phyloP scores from a whole-genome alignment of 2,888 invertebrate genomes.

The Epinotia nisella region DNA sequence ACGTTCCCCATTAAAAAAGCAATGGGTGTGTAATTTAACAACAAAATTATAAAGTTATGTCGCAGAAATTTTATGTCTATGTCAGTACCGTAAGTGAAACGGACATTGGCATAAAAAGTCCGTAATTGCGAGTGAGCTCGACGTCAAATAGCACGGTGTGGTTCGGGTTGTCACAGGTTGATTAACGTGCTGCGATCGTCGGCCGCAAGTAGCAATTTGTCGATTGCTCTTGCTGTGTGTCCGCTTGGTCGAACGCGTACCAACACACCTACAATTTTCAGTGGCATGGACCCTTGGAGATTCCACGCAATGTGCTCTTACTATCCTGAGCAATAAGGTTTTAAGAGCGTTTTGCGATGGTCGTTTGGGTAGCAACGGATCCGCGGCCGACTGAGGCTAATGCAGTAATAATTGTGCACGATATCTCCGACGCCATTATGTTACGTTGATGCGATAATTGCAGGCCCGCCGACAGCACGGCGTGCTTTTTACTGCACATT shows the following conservation, averaged over 20 bases:
- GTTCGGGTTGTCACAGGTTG: slow-evolving; percentile 50
- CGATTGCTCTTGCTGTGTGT: slow-evolving; percentile 47
- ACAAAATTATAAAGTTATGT: slow-evolving; percentile 18
- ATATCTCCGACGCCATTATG: slow-evolving; percentile 58
- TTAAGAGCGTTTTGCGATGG: slow-evolving; percentile 12
- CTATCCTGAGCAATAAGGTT: slow-evolving; percentile 23
- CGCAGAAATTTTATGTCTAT: slow-evolving; percentile 33
- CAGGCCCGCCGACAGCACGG: slow-evolving; percentile 57
- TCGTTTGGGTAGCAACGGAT: slow-evolving; percentile 13
- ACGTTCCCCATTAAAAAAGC: slow-evolving; percentile 54
- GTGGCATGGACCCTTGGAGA: not conserved
- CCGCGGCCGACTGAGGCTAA: slow-evolving; percentile 50
- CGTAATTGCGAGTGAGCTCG: slow-evolving; percentile 44
- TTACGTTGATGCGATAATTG: slow-evolving; percentile 67
- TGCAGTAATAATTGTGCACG: slow-evolving; percentile 63
- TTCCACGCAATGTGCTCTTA: slow-evolving; percentile 26
- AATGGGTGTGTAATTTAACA: slow-evolving; percentile 14
- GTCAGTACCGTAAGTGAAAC: slow-evolving; percentile 45
- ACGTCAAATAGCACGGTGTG: slow-evolving; percentile 47
- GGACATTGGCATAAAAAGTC: slow-evolving; percentile 43
- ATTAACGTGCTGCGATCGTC: slow-evolving; percentile 50
- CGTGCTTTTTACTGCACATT: slow-evolving; percentile 49
- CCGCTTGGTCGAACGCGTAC: slow-evolving; percentile 27
- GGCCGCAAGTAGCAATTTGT: slow-evolving; percentile 53
- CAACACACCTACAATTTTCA: slow-evolving; percentile 6